Conservation (phyloP, 2,888 invertebrate species). For the Pandemis cinnamomeana region DNA sequence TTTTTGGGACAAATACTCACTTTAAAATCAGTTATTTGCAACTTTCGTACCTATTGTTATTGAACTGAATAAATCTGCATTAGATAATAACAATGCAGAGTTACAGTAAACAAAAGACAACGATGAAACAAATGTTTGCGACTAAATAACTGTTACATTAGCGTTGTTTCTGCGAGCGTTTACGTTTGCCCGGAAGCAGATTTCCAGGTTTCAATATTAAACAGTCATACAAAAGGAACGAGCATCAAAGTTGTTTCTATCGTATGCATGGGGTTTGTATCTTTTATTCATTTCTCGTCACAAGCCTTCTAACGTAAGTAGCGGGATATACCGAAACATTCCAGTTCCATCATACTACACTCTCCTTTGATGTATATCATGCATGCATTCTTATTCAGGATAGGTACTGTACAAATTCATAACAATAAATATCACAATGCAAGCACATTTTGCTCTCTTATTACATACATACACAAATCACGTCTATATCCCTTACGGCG, state of each 20-base stretch:
- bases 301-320: conserved; percentile 18
- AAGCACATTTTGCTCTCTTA: neutral
- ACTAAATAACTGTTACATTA: neutral
- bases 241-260: conserved; percentile 12
- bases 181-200: conserved; percentile 1
- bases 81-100: neutral
- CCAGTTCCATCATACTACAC: conserved; percentile 6
- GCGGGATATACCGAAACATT: conserved; percentile 17
- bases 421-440: neutral
- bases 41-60: no score
- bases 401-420: neutral
- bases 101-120: neutral
- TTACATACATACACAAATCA: no score
- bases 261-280: conserved; percentile 17
- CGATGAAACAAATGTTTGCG: neutral
- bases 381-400: neutral
- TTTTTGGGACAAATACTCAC: no score
- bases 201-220: conserved; percentile 23
- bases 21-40: no score
- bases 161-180: neutral
- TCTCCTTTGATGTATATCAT: conserved; percentile 26
- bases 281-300: conserved; percentile 32
- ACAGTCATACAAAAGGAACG: conserved; percentile 15
- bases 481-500: no score
- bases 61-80: no score